Base-by-base conservation (phyloP, 2,888 invertebrate species). In the Mythimna lalbum region DNA sequence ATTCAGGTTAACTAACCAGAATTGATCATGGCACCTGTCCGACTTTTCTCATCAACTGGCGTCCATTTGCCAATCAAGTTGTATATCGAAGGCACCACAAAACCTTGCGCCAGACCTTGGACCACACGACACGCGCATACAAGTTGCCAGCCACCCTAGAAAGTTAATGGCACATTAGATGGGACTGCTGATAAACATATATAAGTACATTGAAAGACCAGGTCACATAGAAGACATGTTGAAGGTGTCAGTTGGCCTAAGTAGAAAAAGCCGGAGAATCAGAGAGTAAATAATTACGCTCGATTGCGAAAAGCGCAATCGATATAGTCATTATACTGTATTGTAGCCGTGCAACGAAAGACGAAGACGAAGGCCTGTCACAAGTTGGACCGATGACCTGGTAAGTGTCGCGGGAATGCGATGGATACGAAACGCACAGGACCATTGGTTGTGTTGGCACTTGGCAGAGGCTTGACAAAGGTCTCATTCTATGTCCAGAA, bases 61-160 rank as follows among this genome's bases (percentile, higher is more conserved):
- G 96, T 93, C 97, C 97, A 97, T 85, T 97, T 97, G 0, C 97
- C 96, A 33, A 97, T 88, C 0, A 97, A 87, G 0, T 96, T 96
- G 73, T 97, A 97, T 0, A 96, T 90, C 1, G 96, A 95, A 0
- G 97, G 97, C 36, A 96, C 96, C n/a, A 97, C 90, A 12, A 96
- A 95, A 0, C 89, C 90, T 77, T 90, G 90, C 1, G 87, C 71
- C 0, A 90, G 66, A 1, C 90, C 73, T 91, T 98, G 97, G 0
- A 97, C 82, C 0, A 97, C 96, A 70, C 98, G 95, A 72, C 97
- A 96, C 1, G 93, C 94, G 84, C 97, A 97, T 0, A 98, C 95
- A 1, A 97, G 95, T 63, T 95, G 90, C 93, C 97, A 97, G 39
- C 96, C 97, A 1, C 96, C 96, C 82, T 94, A 84, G 9, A 4